Conservation (phyloP, 2,797 vertebrate genomes). For the Takifugu rubripes region DNA sequence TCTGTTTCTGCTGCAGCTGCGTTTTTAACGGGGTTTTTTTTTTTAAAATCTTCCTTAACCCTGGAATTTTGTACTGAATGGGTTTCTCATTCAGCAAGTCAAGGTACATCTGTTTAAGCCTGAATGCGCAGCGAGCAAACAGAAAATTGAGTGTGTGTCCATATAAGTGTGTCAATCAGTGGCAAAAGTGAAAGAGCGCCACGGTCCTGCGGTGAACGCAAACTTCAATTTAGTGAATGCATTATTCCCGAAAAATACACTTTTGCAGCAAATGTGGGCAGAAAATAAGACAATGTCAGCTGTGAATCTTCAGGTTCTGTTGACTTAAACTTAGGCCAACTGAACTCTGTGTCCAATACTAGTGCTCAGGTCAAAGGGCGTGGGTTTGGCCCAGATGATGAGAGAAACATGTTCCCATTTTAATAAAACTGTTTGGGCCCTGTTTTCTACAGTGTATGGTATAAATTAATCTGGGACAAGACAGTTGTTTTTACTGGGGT, state of each 20-base stretch:
- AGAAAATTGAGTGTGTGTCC: slow-evolving; percentile 9
- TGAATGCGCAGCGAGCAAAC: slow-evolving; percentile 44
- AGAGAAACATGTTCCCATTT: slow-evolving; percentile 6
- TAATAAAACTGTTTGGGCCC: slow-evolving; percentile 30
- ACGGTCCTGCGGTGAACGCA: too few relatives aligned
- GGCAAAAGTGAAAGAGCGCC: not conserved
- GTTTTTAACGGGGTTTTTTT: slow-evolving; percentile 26
- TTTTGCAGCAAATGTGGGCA: not conserved
- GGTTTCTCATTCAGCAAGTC: slow-evolving; percentile 52
- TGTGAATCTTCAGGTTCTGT: slow-evolving; percentile 11
- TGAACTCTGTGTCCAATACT: slow-evolving; percentile 30
- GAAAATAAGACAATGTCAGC: too few relatives aligned
- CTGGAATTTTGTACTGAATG: slow-evolving; percentile 55
- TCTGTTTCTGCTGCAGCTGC: slow-evolving; percentile 35
- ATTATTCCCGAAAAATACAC: slow-evolving; percentile 1
- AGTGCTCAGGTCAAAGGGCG: slow-evolving; percentile 38
- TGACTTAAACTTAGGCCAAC: slow-evolving; percentile 14
- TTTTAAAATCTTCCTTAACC: slow-evolving; percentile 37
- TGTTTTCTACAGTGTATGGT: too few relatives aligned
- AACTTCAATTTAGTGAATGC: not conserved
- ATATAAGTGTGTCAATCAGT: slow-evolving; percentile 2
- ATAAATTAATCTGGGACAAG: too few relatives aligned
- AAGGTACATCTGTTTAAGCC: slow-evolving; percentile 51
- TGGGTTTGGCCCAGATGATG: slow-evolving; percentile 37
- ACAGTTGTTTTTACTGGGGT: not conserved